phyloP scores from a whole-genome alignment of 2,888 invertebrate genomes.

The Troilus luridus region DNA sequence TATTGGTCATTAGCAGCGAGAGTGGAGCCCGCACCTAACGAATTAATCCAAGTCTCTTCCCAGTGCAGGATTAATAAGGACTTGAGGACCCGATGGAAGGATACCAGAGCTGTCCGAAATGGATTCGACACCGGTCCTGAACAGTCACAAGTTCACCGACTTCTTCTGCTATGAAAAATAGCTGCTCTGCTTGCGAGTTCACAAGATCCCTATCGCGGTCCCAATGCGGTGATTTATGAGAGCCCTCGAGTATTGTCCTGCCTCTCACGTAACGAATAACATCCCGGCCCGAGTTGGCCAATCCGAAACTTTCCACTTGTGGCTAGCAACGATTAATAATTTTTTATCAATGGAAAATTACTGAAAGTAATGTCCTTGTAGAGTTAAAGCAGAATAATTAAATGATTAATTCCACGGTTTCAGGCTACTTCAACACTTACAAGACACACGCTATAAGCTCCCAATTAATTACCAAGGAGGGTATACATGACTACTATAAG shows the following conservation, averaged over 20 bases:
- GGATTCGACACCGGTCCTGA: not conserved
- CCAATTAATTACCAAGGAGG: too few relatives aligned
- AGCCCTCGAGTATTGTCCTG: conserved; percentile 14
- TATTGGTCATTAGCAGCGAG: not conserved
- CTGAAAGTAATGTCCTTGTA: not conserved
- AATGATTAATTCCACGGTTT: not conserved
- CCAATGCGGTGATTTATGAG: conserved; percentile 24
- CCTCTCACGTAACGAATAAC: conserved; percentile 10
- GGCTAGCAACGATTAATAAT: not conserved
- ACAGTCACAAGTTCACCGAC: not conserved
- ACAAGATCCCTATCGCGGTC: not conserved
- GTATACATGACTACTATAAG: too few relatives aligned
- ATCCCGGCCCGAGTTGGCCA: not conserved
- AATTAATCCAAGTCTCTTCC: not conserved
- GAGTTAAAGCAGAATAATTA: not conserved
- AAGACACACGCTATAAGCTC: too few relatives aligned
- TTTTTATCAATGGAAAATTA: not conserved
- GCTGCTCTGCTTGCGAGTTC: conserved; percentile 6
- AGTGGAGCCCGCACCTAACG: not conserved
- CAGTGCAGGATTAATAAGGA: not conserved
- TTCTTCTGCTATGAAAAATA: conserved; percentile 5
- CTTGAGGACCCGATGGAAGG: not conserved
- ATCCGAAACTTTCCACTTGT: not conserved
- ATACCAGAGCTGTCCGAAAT: not conserved
- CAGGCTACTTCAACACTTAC: too few relatives aligned